These are phyloP conservation scores for Falco columbarius DNA, from an alignment of 2,797 vertebrate genomes.

Conservation along the genomic window DNA sequence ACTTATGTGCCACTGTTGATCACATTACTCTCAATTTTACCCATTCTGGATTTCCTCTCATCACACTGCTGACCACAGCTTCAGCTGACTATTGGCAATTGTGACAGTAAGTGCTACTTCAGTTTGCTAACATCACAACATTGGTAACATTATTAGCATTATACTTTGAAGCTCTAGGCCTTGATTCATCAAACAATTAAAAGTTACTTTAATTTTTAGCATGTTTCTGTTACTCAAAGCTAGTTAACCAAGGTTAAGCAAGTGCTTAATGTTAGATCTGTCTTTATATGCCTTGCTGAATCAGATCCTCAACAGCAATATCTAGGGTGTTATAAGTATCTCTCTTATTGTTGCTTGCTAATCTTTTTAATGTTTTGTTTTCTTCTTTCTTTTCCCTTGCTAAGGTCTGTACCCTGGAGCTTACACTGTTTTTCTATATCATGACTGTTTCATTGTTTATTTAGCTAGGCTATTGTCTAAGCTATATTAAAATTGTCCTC, in stretches of 20 bases:
- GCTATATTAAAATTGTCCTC: slow-evolving; percentile 68
- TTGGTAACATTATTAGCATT: background rate
- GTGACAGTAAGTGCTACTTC: background rate
- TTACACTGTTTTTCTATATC: slow-evolving; percentile 15
- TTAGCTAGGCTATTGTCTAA: slow-evolving; percentile 63
- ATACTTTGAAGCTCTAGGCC: background rate
- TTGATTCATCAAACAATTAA: background rate
- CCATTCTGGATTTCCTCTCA: background rate
- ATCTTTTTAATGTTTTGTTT: slow-evolving; percentile 25
- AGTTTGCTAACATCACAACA: background rate
- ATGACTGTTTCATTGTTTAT: slow-evolving; percentile 66
- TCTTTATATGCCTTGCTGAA: background rate
- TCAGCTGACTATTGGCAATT: background rate
- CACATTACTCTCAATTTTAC: background rate
- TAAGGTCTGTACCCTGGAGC: background rate
- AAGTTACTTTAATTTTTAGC: background rate
- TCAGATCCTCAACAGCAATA: background rate
- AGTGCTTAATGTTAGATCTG: background rate
- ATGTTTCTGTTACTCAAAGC: background rate
- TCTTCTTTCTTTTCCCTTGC: background rate
- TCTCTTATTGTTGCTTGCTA: background rate
- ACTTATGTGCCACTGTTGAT: background rate
- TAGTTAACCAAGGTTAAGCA: background rate
- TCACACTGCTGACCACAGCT: background rate
- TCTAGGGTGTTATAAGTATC: background rate